phyloP scores from a whole-genome alignment of 1,140 invertebrate genomes.

The Drosophila watanabei region DNA sequence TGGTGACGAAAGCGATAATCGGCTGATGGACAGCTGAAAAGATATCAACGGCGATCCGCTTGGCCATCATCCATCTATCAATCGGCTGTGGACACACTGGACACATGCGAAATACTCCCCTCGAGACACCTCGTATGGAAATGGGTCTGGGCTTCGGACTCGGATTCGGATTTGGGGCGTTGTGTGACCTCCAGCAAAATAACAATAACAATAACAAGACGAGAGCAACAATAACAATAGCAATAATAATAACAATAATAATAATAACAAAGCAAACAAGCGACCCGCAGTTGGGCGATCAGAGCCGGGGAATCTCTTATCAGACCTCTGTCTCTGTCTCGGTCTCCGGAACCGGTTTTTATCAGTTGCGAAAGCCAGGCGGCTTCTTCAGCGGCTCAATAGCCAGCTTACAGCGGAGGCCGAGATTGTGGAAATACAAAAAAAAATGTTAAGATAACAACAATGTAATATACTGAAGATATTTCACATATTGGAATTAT shows the following conservation, averaged over 20 bases:
- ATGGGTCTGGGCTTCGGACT: conserved; percentile 13
- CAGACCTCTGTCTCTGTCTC: conserved; percentile 24
- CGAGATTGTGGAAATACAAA: neutral
- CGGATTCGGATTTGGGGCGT: conserved; percentile 22
- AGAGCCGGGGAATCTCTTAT: conserved; percentile 47
- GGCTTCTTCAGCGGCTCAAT: conserved; percentile 30
- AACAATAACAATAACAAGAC: conserved; percentile 14
- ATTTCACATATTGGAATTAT: neutral
- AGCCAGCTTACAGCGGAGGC: conserved; percentile 4
- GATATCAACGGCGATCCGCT: conserved; percentile 9
- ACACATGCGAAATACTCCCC: conserved; percentile 38
- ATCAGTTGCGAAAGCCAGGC: conserved; percentile 72
- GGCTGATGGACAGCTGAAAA: conserved; percentile 22
- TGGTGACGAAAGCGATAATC: conserved; percentile 28
- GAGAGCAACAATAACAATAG: conserved; percentile 32
- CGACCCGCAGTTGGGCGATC: conserved; percentile 15
- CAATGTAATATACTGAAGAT: neutral
- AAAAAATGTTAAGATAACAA: neutral
- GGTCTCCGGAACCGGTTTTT: conserved; percentile 67
- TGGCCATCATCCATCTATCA: conserved; percentile 31
- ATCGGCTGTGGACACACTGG: conserved; percentile 26
- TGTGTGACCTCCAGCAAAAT: conserved; percentile 41
- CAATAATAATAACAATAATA: conserved; percentile 26
- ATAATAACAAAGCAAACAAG: conserved; percentile 52
- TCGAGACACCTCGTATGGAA: conserved; percentile 36